Conservation (phyloP, 2,113 vertebrate genomes). For the Climacteris rufus region DNA sequence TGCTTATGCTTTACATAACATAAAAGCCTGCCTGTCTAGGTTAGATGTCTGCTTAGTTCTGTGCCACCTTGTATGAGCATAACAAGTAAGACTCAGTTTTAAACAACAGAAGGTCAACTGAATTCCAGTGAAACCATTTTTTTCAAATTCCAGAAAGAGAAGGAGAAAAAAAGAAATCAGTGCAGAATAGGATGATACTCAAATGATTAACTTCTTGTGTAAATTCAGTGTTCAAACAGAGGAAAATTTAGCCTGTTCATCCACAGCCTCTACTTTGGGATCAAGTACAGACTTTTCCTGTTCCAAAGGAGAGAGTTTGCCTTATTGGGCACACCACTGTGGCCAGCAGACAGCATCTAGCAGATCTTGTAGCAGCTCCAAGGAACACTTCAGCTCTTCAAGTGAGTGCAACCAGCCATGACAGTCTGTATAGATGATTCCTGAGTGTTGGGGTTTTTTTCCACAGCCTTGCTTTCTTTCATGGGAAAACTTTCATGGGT, state of each 20-base stretch:
- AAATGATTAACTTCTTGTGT: neutral
- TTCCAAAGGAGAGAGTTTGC: neutral
- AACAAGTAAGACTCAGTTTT: neutral
- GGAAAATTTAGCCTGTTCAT: neutral
- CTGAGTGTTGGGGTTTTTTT: neutral
- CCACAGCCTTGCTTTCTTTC: neutral
- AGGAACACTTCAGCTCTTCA: neutral
- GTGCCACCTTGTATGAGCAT: neutral
- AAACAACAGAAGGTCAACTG: neutral
- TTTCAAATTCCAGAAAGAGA: neutral
- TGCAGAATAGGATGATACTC: neutral
- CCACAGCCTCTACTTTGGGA: neutral
- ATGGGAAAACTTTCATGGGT: neutral
- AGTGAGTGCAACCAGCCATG: neutral
- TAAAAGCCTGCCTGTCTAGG: constrained; percentile 32
- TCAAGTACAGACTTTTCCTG: neutral
- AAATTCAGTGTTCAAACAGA: neutral
- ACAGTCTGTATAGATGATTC: neutral
- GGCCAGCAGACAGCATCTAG: neutral
- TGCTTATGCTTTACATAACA: constrained; percentile 58
- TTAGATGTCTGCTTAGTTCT: constrained; percentile 23
- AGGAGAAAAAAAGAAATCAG: neutral
- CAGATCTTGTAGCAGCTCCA: neutral
- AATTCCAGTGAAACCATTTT: neutral
- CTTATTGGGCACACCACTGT: neutral